phyloP scores from a whole-genome alignment of 2,888 invertebrate genomes.

The Lymantria dispar region DNA sequence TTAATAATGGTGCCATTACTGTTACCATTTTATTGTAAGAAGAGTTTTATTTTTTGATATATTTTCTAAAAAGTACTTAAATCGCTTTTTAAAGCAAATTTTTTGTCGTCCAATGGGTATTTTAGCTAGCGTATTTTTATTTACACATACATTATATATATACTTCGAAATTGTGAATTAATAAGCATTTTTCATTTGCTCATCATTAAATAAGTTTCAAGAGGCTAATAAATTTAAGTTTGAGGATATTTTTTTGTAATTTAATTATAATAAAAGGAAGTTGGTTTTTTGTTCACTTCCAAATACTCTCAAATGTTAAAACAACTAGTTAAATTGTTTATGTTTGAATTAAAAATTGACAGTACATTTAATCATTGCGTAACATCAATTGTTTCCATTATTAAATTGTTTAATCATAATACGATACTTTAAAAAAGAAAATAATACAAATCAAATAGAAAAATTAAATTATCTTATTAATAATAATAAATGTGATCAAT shows the following conservation, averaged over 20 bases:
- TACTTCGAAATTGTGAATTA: neutral
- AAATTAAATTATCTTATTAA: too few species aligned
- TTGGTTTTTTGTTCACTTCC: too few species aligned
- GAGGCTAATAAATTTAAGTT: conserved; percentile 23
- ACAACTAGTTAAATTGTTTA: too few species aligned
- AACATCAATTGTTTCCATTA: too few species aligned
- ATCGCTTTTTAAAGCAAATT: conserved; percentile 17
- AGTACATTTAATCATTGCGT: too few species aligned
- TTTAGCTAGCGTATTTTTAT: neutral
- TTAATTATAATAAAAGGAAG: too few species aligned
- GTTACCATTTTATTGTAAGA: conserved; percentile 65
- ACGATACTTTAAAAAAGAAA: too few species aligned
- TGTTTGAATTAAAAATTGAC: too few species aligned
- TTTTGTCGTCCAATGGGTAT: neutral
- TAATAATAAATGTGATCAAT: too few species aligned
- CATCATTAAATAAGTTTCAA: conserved; percentile 19
- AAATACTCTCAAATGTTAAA: too few species aligned
- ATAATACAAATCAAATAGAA: too few species aligned
- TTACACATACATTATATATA: neutral
- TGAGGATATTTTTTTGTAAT: neutral
- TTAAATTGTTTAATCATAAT: too few species aligned
- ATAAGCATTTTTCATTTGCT: conserved; percentile 15
- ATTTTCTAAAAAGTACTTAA: conserved; percentile 41
- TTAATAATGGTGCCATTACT: conserved; percentile 66
- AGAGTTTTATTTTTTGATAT: conserved; percentile 40